phyloP scores from a whole-genome alignment of 2,113 vertebrate species.

The Mastomys coucha region DNA sequence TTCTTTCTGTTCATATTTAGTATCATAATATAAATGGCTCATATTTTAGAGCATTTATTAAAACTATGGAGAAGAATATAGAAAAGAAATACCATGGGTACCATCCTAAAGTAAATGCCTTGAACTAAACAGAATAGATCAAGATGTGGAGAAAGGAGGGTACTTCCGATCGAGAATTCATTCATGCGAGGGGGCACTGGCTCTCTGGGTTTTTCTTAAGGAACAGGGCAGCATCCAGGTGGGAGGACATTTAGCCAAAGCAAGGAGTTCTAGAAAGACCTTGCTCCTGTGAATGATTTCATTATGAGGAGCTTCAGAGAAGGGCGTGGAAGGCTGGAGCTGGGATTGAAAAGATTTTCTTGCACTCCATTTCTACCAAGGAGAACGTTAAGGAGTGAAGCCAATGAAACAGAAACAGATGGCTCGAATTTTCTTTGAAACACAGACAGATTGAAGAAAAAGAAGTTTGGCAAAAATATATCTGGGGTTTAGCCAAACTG shows the following conservation, averaged over 20 bases:
- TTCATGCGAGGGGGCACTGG: neutral
- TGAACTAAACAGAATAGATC: neutral
- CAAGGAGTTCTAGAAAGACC: neutral
- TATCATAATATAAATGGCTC: neutral
- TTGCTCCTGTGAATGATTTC: neutral
- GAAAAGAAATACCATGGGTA: neutral
- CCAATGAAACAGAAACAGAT: constrained; percentile 72
- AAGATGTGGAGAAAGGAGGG: neutral
- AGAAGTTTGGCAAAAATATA: constrained; percentile 67
- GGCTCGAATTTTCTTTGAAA: constrained; percentile 74
- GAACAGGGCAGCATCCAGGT: neutral
- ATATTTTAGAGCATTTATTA: neutral
- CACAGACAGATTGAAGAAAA: constrained; percentile 75
- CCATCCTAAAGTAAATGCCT: neutral
- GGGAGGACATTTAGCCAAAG: neutral
- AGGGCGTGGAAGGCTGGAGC: neutral
- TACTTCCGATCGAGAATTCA: neutral
- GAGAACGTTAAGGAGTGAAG: constrained; percentile 21
- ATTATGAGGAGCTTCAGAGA: neutral
- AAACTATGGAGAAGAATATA: neutral
- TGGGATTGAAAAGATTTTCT: constrained; percentile 39
- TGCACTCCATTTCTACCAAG: constrained; percentile 10
- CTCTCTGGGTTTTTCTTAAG: neutral
- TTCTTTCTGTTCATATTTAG: neutral
- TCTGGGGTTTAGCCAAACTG: constrained; percentile 62